Evolutionary conservation across 92 coral and sea anemone species (phyloP).

Genomic region (Pocillopora grandis): DNA sequence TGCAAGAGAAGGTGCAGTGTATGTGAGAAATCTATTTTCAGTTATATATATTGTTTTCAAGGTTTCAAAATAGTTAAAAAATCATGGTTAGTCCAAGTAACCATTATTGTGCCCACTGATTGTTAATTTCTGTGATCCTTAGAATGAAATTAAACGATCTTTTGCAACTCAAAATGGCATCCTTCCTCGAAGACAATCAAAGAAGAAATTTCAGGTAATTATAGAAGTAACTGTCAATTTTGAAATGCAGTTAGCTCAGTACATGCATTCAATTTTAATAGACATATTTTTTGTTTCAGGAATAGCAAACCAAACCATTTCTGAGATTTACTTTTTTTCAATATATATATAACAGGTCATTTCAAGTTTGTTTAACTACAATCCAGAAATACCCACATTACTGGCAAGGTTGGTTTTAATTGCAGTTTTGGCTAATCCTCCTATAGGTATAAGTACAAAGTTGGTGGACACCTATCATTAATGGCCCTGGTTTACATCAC

Average conservation of each 20-base stretch:
- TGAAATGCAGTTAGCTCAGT: background rate
- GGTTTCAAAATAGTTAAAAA: background rate
- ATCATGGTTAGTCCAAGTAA: background rate
- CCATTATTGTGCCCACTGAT: background rate
- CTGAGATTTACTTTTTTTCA: background rate
- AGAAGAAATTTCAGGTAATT: constrained; percentile 15
- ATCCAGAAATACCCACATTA: constrained; percentile 77
- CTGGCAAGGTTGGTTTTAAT: constrained; percentile 28
- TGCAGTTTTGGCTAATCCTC: background rate
- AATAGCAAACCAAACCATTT: too few relatives aligned
- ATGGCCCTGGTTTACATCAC: background rate
- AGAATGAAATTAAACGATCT: background rate
- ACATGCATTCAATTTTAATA: too few relatives aligned
- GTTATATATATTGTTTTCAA: too few relatives aligned
- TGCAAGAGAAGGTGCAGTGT: too few relatives aligned
- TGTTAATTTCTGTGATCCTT: background rate
- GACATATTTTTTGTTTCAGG: background rate
- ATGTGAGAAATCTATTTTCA: too few relatives aligned
- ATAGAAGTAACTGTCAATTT: too few relatives aligned
- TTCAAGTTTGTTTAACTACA: constrained; percentile 88
- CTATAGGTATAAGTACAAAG: background rate
- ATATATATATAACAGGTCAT: constrained; percentile 60
- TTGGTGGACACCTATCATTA: background rate
- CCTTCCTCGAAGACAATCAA: constrained; percentile 3
- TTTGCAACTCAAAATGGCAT: background rate